phyloP scores from a whole-genome alignment of 2,797 vertebrate genomes.

The Arctocebus calabarensis region DNA sequence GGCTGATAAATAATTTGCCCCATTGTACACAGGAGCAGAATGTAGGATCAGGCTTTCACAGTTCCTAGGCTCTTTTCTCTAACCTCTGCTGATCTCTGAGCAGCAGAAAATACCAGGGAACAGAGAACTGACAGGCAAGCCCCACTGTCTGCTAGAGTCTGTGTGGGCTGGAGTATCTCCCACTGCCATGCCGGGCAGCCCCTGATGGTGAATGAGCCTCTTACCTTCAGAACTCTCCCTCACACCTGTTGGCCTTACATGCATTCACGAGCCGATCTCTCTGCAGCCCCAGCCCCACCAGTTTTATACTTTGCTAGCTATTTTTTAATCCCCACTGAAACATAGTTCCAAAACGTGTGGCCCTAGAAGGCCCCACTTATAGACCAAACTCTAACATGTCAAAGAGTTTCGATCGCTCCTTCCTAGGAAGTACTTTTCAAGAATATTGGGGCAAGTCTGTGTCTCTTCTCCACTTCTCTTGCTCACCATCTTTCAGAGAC shows the following conservation, averaged over 20 bases:
- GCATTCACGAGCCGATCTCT: neutral
- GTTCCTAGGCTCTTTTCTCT: neutral
- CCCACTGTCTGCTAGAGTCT: neutral
- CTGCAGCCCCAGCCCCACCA: neutral
- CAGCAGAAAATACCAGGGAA: neutral
- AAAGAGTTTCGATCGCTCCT: neutral
- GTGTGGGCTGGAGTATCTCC: neutral
- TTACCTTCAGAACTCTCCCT: neutral
- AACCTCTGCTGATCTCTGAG: rapidly evolving
- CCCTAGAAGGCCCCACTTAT: neutral
- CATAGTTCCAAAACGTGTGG: neutral
- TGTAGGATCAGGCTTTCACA: neutral
- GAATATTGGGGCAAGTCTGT: neutral
- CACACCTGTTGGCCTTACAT: neutral
- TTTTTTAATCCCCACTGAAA: neutral
- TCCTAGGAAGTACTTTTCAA: neutral
- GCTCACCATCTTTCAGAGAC: neutral
- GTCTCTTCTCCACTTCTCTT: neutral
- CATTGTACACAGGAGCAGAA: neutral
- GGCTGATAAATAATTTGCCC: neutral
- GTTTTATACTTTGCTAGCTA: neutral
- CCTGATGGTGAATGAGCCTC: neutral
- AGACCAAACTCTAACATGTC: neutral
- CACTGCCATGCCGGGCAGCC: rapidly evolving
- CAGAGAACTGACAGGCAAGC: neutral